A percentile compares a stretch with the other conserved stretches of the same genome.
Evolutionary conservation across 2,797 vertebrate species (phyloP).

Genomic region (Typhlichthys eigenmanni): DNA sequence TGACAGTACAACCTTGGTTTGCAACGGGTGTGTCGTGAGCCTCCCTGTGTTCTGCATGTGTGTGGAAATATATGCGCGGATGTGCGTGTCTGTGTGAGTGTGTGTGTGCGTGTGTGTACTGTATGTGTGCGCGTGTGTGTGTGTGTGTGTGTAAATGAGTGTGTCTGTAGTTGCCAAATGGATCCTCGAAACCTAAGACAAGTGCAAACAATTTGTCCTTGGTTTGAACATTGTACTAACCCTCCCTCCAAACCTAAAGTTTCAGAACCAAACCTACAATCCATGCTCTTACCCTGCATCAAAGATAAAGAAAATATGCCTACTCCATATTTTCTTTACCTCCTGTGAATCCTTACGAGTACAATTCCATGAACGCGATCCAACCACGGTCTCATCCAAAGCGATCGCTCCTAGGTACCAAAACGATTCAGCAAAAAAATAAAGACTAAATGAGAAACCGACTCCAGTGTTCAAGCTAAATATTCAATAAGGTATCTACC

Average conservation of each 20-base stretch:
- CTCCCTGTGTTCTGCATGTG: constrained; percentile 77
- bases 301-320: constrained; percentile 87
- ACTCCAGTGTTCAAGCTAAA: constrained; percentile 38
- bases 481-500: constrained; percentile 32
- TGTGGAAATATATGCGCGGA: constrained; percentile 59
- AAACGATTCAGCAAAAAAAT: constrained; percentile 31
- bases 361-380: constrained; percentile 71
- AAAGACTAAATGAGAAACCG: constrained; percentile 31
- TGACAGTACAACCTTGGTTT: constrained; percentile 78
- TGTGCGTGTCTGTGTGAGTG: constrained; percentile 43
- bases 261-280: constrained; percentile 74
- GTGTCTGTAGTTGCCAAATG: constrained; percentile 80
- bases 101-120: constrained; percentile 34
- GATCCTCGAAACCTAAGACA: constrained; percentile 79
- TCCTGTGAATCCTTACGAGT: constrained; percentile 75
- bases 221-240: constrained; percentile 85
- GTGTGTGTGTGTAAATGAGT: constrained; percentile 63
- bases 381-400: constrained; percentile 74
- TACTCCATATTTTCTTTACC: constrained; percentile 83
- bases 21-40: constrained; percentile 78
- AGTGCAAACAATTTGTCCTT: constrained; percentile 82
- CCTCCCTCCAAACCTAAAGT: constrained; percentile 75
- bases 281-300: constrained; percentile 84
- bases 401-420: constrained; percentile 57
- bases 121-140: constrained; percentile 40